Evolutionary conservation across 2,113 vertebrate species (phyloP).

Genomic region (Mohoua ochrocephala): DNA sequence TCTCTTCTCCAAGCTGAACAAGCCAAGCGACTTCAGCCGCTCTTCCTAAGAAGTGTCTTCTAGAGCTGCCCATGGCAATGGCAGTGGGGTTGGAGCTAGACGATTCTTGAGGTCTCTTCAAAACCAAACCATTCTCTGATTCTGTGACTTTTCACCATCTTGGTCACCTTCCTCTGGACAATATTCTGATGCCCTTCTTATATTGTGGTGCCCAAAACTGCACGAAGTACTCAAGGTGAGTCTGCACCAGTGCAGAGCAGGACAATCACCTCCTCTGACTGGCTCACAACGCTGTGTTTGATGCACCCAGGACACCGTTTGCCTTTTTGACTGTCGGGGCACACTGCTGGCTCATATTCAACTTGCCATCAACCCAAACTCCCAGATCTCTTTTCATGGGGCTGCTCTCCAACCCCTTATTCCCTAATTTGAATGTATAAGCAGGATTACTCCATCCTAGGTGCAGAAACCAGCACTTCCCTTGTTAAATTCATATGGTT

Average conservation of each 20-base stretch:
- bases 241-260: neutral
- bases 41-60: neutral
- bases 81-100: neutral
- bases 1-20: neutral
- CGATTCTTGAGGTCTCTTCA: neutral
- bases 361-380: neutral
- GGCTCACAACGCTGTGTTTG: neutral
- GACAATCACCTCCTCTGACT: neutral
- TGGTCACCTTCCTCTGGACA: neutral
- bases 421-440: neutral
- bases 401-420: neutral
- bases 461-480: neutral
- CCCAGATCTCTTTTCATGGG: neutral
- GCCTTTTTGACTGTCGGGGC: neutral
- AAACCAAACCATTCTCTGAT: neutral
- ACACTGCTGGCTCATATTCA: neutral
- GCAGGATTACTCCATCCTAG: neutral
- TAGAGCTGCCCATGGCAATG: neutral
- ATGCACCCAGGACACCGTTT: neutral
- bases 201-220: neutral
- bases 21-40: neutral
- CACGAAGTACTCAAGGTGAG: neutral
- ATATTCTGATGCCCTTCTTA: neutral
- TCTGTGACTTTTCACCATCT: neutral
- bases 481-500: neutral